Evolutionary conservation across 2,888 invertebrate species (phyloP).

Genomic region (Fissipunctia ypsillon): DNA sequence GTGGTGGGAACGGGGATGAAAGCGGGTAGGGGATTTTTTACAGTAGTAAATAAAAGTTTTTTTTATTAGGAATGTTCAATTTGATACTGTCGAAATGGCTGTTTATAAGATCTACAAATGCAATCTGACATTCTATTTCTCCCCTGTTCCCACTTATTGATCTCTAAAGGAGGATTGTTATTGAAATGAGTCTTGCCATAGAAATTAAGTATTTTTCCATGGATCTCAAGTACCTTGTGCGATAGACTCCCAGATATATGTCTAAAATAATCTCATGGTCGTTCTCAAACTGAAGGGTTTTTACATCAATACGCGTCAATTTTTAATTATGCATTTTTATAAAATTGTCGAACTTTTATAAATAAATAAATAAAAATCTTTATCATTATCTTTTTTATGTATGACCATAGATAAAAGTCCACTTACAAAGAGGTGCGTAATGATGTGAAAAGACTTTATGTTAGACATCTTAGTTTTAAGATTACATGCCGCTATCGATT

Average conservation of each 20-base stretch:
- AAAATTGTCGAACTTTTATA: slow-evolving; percentile 12
- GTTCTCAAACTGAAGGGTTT: slow-evolving; percentile 27
- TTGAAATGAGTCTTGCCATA: slow-evolving; percentile 66
- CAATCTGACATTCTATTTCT: not conserved
- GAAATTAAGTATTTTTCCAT: slow-evolving; percentile 65
- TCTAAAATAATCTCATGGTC: slow-evolving; percentile 60
- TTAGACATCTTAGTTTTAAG: slow-evolving; percentile 60
- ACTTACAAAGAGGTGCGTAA: slow-evolving; percentile 5
- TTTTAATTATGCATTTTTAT: slow-evolving; percentile 32
- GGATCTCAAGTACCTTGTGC: slow-evolving; percentile 66
- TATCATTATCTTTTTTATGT: too few relatives aligned
- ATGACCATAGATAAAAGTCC: slow-evolving; percentile 15
- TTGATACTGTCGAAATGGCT: not conserved
- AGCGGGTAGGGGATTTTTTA: not conserved
- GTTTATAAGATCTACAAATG: not conserved
- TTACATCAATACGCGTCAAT: slow-evolving; percentile 15
- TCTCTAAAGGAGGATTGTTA: slow-evolving; percentile 29
- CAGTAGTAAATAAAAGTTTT: not conserved
- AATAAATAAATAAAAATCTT: too few relatives aligned
- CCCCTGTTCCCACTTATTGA: not conserved
- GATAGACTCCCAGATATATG: slow-evolving; percentile 52
- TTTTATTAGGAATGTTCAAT: not conserved
- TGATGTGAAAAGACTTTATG: slow-evolving; percentile 19
- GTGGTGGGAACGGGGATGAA: slow-evolving; percentile 5
- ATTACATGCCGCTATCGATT: slow-evolving; percentile 66